Evolutionary conservation across 2,113 vertebrate species (phyloP), one percentile per base, ranked within the genome.

Genomic region (Xenopus laevis): DNA sequence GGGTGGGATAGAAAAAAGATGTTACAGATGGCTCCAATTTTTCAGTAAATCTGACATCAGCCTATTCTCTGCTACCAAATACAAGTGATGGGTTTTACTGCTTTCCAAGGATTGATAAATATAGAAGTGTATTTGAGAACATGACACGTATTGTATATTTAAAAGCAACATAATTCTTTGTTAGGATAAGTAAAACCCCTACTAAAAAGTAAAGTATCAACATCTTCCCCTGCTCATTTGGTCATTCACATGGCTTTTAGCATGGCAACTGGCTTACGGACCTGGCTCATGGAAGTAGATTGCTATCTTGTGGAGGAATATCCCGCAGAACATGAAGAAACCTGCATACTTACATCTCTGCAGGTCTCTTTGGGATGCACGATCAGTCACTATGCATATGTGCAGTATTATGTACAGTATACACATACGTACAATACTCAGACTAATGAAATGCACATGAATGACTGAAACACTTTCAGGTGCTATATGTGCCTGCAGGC

Each of bases 401-500:
- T 27, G 23, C 23, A 27, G 23, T 27, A 4, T 27, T 27, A 27
- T 27, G 23, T 27, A 27, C 4, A n/a, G 7, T 76, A 69, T 75
- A 12, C 65, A 68, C 65, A 66, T 27, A 27, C 33, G 72, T 55
- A 68, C 47, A 50, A n/a, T n/a, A 60, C 44, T 16, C 45, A 58
- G 16, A 16, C 45, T 76, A 76, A 76, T 68, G 65, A 62, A 57
- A 58, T 63, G 53, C 47, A 44, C 65, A 60, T 69, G 27, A 44
- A 21, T 40, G 58, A 44, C 40, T 47, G 53, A 16, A 44, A 68
- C 21, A 75, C 30, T 21, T 63, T 20, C 44, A 23, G 44, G 65
- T 68, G 65, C 27, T 30, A 30, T 62, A 23, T 52, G 33, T 68
- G 73, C 73, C 73, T 68, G 46, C 73, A 76, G 65, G 73, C 73